A percentile compares a stretch with the other conserved stretches of the same genome.
Evolutionary conservation across 2,113 vertebrate genomes (phyloP).

Genomic region (Sapajus apella): DNA sequence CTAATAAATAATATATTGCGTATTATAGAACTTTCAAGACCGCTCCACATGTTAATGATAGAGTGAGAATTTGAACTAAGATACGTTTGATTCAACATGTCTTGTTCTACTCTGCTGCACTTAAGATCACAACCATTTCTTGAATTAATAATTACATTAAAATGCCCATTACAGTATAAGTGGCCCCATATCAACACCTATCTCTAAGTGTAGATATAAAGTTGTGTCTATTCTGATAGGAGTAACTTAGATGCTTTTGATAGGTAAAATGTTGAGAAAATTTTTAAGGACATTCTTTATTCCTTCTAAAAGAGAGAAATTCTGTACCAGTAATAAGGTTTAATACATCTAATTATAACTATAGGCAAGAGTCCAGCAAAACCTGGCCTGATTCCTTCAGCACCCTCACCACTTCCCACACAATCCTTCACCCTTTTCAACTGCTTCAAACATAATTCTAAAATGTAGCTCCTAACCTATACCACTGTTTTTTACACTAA

Average conservation of each 20-base stretch:
- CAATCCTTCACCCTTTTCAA: not conserved
- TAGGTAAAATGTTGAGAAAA: not conserved
- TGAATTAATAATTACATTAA: not conserved
- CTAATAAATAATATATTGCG: not conserved
- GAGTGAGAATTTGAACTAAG: not conserved
- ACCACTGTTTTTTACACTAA: not conserved
- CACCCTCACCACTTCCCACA: not conserved
- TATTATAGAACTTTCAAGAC: not conserved
- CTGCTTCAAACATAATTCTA: not conserved
- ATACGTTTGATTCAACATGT: not conserved
- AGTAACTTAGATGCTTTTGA: not conserved
- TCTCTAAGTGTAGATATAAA: not conserved
- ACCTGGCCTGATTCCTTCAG: not conserved
- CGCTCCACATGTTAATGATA: not conserved
- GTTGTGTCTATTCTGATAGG: not conserved
- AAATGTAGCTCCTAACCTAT: not conserved
- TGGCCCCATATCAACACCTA: not conserved
- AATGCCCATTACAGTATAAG: not conserved
- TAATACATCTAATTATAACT: not conserved
- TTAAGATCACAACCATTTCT: not conserved
- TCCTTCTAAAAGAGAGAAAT: not conserved
- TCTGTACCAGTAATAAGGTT: not conserved
- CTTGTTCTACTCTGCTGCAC: not conserved
- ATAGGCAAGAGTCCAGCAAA: not conserved
- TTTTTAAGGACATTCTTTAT: not conserved